Evolutionary conservation across 2,888 invertebrate genomes (phyloP).

Genomic region (Chrysolina americana): DNA sequence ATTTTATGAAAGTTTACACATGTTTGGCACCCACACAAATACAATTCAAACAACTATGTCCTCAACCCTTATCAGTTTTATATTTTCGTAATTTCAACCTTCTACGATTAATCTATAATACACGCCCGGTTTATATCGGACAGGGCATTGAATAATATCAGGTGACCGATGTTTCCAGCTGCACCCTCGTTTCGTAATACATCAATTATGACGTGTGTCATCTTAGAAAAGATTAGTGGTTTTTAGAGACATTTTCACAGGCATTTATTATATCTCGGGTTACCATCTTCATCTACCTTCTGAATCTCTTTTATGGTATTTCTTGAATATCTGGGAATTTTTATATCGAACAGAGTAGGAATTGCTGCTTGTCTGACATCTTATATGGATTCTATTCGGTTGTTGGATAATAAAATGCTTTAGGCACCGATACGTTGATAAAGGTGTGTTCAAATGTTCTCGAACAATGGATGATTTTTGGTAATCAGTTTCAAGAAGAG

Average conservation of each 20-base stretch:
- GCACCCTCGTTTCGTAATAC: slow-evolving; percentile 40
- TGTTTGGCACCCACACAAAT: too few relatives aligned
- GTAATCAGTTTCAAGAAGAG: too few relatives aligned
- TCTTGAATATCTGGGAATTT: slow-evolving; percentile 36
- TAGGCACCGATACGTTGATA: neutral
- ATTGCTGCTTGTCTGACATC: slow-evolving; percentile 3
- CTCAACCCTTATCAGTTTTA: neutral
- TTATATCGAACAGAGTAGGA: slow-evolving; percentile 9
- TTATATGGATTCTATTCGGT: neutral
- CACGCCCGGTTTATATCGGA: slow-evolving; percentile 5
- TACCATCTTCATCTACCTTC: slow-evolving; percentile 42
- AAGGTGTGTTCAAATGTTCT: neutral
- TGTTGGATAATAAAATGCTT: neutral
- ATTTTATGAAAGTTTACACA: too few relatives aligned
- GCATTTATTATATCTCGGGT: slow-evolving; percentile 41
- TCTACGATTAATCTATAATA: neutral
- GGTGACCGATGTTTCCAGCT: slow-evolving; percentile 28
- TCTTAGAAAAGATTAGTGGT: slow-evolving; percentile 45
- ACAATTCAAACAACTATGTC: neutral
- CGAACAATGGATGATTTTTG: neutral
- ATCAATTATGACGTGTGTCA: slow-evolving; percentile 42
- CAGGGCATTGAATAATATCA: slow-evolving; percentile 2
- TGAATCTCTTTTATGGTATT: slow-evolving; percentile 32
- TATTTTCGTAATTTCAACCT: neutral
- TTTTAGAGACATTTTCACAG: slow-evolving; percentile 30